These are phyloP conservation scores for Phoenicopterus ruber DNA, from an alignment of 2,113 vertebrate species.

Conservation along the genomic window DNA sequence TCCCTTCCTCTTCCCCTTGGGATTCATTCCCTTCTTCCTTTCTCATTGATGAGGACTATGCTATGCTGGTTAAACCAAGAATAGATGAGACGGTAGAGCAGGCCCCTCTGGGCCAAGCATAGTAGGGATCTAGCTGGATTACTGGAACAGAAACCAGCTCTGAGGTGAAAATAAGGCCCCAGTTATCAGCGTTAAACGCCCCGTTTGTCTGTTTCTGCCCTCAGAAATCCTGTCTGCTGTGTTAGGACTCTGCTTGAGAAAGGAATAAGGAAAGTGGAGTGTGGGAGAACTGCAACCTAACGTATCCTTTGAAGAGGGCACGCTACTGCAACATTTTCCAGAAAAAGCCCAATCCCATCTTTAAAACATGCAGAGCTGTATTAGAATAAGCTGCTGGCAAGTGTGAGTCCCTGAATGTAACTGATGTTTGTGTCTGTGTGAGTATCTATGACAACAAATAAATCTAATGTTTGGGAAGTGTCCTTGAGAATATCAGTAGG, in stretches of 20 bases:
- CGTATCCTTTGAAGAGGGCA: background rate
- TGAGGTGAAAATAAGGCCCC: background rate
- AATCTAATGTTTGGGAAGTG: background rate
- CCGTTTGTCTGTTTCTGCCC: background rate
- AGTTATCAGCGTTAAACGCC: background rate
- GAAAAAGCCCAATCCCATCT: background rate
- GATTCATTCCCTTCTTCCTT: background rate
- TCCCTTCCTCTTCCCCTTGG: background rate
- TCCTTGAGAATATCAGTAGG: background rate
- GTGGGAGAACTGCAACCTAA: background rate
- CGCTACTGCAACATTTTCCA: background rate
- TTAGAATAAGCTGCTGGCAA: background rate
- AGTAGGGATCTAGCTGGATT: background rate
- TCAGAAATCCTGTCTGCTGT: background rate
- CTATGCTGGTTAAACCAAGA: background rate
- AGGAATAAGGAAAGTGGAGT: background rate
- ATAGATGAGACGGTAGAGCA: background rate
- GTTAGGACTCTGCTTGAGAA: background rate
- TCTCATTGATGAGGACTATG: background rate
- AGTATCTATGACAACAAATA: constrained; percentile 56
- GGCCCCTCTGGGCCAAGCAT: background rate
- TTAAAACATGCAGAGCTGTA: background rate
- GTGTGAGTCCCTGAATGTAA: background rate
- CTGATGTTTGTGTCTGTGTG: background rate
- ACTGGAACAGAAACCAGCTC: background rate